Evolutionary conservation across 2,113 vertebrate species (phyloP), one percentile per base, ranked within the genome.

Genomic region (Plotosus lineatus): DNA sequence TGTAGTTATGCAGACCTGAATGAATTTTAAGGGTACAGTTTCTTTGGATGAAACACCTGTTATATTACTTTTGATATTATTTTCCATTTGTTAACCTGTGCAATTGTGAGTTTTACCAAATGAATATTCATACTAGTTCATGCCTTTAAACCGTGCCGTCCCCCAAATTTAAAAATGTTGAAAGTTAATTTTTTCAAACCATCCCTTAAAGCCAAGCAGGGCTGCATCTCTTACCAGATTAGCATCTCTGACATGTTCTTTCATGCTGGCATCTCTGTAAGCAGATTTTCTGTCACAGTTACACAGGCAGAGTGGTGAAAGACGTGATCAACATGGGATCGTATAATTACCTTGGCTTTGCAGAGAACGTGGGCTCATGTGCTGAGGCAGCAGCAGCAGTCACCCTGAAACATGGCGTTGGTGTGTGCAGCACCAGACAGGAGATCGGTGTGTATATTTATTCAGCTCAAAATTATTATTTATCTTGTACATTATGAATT

Each of bases 331-430:
- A 98, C 89, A 92, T 98, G 95, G 97, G 97, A 81, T 98, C 97
- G n/a, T 98, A 98, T 89, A 98, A 98, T 90, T 98, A 98, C 88
- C 94, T 98, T 79, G 97, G 97, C 88, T 98, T 98, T 89, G 96
- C 96, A 73, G 94, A 95, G 87, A 97, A 95, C 21, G 84, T 77
- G 14, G 96, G 96, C 19, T 28, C 86, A 6, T 97, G 95, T 83
- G 93, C 94, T 53, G 92, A 97, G 65, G 92, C 95, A 53, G 95
- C 95, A 26, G 91, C 94, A 38, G 82, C 89, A 82, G 88, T 94
- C 86, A 91, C 95, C 6, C 84, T 86, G 65, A 91, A 92, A 63
- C 96, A 95, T 40, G 97, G 97, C 46, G 94, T 91, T 50, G 97
- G 97, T 2, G 94, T 97, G n/a, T 94, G 95, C 72, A 98, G 97